These are phyloP conservation scores for Umimayanthus chanpuru DNA, from an alignment of 92 coral and sea anemone genomes.

Conservation along the genomic window DNA sequence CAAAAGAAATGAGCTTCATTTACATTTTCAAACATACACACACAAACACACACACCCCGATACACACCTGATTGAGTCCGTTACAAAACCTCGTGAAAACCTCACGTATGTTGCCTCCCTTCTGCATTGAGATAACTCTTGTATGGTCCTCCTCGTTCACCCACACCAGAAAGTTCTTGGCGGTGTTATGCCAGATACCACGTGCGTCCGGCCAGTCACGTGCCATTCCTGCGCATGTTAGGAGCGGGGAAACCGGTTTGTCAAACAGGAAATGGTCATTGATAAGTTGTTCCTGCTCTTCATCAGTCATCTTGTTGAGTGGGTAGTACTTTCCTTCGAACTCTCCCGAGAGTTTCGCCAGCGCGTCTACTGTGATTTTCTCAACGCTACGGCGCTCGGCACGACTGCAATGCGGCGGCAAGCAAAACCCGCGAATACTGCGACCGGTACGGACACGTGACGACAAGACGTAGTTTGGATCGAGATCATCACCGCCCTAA, in stretches of 20 bases:
- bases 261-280: constrained; percentile 93
- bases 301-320: constrained; percentile 89
- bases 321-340: constrained; percentile 95
- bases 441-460: constrained; percentile 97
- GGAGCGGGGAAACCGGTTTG: constrained; percentile 93
- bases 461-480: constrained; percentile 85
- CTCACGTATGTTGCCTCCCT: constrained; percentile 90
- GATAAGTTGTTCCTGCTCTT: constrained; percentile 90
- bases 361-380: constrained; percentile 77
- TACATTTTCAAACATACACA: too few species aligned
- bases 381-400: constrained; percentile 93
- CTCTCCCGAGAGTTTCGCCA: constrained; percentile 82
- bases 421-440: constrained; percentile 82
- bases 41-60: not conserved
- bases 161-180: constrained; percentile 94
- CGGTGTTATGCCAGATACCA: constrained; percentile 97
- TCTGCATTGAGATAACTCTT: constrained; percentile 94
- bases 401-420: constrained; percentile 95
- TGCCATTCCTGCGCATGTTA: constrained; percentile 96
- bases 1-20: too few species aligned
- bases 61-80: constrained; percentile 63
- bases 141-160: constrained; percentile 95
- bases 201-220: constrained; percentile 99
- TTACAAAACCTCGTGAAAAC: constrained; percentile 90
- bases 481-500: constrained; percentile 88